Evolutionary conservation across 2,797 vertebrate genomes (phyloP).

Genomic region (Synanceia verrucosa): DNA sequence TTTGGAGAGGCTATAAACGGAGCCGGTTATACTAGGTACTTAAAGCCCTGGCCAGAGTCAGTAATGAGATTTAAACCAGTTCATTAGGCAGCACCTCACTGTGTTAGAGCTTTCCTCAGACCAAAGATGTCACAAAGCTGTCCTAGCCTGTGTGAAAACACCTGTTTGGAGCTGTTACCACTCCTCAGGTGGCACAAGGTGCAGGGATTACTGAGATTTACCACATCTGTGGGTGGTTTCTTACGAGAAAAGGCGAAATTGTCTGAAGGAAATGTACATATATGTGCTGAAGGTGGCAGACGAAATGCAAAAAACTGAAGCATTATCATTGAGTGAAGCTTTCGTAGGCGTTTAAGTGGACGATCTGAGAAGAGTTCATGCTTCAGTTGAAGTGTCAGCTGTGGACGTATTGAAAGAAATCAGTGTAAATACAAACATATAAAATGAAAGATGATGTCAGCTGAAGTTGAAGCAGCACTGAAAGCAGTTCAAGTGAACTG

Average conservation of each 20-base stretch:
- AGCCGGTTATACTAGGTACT: slow-evolving; percentile 51
- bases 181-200: background rate
- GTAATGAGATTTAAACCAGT: slow-evolving; percentile 21
- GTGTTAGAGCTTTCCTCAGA: slow-evolving; percentile 28
- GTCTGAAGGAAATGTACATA: background rate
- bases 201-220: background rate
- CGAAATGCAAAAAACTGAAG: too few relatives aligned
- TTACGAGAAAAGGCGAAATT: background rate
- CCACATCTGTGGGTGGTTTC: background rate
- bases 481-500: background rate
- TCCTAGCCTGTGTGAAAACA: background rate
- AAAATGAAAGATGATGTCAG: background rate
- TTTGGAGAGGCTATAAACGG: slow-evolving; percentile 42
- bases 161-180: too few relatives aligned
- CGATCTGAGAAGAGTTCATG: background rate
- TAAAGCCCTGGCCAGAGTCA: slow-evolving; percentile 10
- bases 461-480: background rate
- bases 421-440: background rate
- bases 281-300: background rate
- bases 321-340: background rate
- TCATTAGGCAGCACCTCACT: slow-evolving; percentile 27
- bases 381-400: background rate
- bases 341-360: background rate
- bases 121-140: slow-evolving; percentile 3
- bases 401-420: background rate